Evolutionary conservation across 2,113 vertebrate genomes (phyloP), one percentile per base, ranked within the genome.

Genomic region (Tetrax tetrax): DNA sequence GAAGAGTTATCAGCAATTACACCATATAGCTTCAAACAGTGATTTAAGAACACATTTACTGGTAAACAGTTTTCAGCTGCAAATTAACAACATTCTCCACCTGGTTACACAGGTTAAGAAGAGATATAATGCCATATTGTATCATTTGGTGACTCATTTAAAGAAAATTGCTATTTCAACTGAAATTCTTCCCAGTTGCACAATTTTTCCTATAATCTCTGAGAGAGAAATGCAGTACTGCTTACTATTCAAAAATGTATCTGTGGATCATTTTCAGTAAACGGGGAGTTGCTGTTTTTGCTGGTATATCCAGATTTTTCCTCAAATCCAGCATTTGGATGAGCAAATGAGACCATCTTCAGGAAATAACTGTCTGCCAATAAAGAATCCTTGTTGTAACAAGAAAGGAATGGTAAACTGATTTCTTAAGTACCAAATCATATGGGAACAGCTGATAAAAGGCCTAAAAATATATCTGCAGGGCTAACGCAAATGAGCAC

Each of bases 91-190:
- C 76, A 83, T 50, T 90, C 68, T 86, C 61, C 31, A 96, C 66
- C 69, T 87, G 65, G 69, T 53, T 82, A 86, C 71, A 80, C 38
- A 78, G 83, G 48, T 50, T 61, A 83, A 74, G n/a, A 65, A 80
- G 57, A 87, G 9, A 60, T 23, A 47, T 15, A 89, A 77, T 16
- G 18, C 17, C 69, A 21, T 64, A 80, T 64, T 70, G 16, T 47
- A 64, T 83, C 56, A 68, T 70, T 80, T 77, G 80, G 24, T 79
- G 95, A 93, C 28, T 90, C 24, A 37, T 60, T 87, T 54, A 83
- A 65, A 95, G 56, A 64, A 96, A 96, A 96, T 48, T 47, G 45
- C 41, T 41, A 43, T 69, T 94, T 91, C 48, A 91, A 87, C 60
- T 37, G 38, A 87, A 91, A 83, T 80, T 83, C 64, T 90, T 95